A percentile compares a stretch with the other conserved stretches of the same genome.
Evolutionary conservation across 2,797 vertebrate genomes (phyloP).

Genomic region (Protosalanx chinensis): DNA sequence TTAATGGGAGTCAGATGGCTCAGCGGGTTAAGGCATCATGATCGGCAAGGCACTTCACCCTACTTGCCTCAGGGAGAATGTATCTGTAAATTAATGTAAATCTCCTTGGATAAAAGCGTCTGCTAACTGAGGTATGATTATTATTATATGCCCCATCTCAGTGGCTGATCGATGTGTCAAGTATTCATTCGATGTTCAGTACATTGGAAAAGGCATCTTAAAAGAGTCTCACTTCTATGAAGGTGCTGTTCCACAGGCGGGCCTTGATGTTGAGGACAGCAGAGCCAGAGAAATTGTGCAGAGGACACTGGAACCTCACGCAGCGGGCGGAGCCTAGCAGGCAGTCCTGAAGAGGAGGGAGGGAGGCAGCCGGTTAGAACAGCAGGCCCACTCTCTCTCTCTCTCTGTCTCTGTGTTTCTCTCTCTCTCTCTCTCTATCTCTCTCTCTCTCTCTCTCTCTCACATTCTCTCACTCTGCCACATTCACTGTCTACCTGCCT

Average conservation of each 20-base stretch:
- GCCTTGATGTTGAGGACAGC: constrained; percentile 80
- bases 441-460: constrained; percentile 11
- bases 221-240: constrained; percentile 80
- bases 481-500: neutral
- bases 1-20: no score
- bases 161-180: no score
- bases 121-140: no score
- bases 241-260: constrained; percentile 90
- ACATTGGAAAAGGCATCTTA: no score
- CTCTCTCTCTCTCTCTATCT: neutral
- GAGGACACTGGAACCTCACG: constrained; percentile 81
- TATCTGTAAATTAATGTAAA: no score
- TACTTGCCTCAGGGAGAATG: no score
- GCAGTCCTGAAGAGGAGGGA: constrained; percentile 76
- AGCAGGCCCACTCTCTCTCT: constrained; percentile 5
- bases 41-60: no score
- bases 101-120: no score
- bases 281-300: constrained; percentile 81
- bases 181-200: no score
- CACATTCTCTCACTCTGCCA: neutral
- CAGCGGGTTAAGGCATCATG: no score
- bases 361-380: neutral
- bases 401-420: neutral
- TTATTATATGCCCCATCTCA: no score
- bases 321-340: constrained; percentile 80